phyloP scores from a whole-genome alignment of 2,888 invertebrate species.

The Macaria liturata region DNA sequence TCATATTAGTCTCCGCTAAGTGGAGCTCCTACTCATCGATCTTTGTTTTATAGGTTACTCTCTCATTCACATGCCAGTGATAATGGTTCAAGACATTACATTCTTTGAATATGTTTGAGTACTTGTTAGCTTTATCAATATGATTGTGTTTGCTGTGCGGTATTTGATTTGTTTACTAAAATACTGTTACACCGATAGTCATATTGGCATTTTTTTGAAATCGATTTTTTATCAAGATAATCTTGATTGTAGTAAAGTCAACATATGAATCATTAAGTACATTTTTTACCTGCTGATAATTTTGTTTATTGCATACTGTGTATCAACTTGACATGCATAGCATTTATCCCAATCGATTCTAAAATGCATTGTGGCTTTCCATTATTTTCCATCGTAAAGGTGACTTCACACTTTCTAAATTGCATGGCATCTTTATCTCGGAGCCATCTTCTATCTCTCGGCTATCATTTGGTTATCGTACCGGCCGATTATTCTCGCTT shows the following conservation, averaged over 20 bases:
- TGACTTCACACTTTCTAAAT: slow-evolving; percentile 61
- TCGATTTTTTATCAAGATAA: too few relatives aligned
- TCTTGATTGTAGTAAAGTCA: too few relatives aligned
- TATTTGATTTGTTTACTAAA: too few relatives aligned
- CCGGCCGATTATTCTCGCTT: slow-evolving; percentile 56
- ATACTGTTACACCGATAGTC: too few relatives aligned
- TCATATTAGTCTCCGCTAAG: slow-evolving; percentile 6
- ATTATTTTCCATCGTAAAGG: slow-evolving; percentile 62
- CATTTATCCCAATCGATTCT: too few relatives aligned
- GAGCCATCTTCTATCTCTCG: slow-evolving; percentile 53
- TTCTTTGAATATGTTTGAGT: slow-evolving; percentile 22
- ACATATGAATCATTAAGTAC: too few relatives aligned
- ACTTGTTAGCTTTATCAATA: slow-evolving; percentile 23
- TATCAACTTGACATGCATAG: too few relatives aligned
- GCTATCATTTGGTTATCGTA: slow-evolving; percentile 56
- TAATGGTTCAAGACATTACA: slow-evolving; percentile 50
- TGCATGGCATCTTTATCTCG: slow-evolving; percentile 52
- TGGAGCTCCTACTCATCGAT: slow-evolving; percentile 17
- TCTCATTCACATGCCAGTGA: slow-evolving; percentile 43
- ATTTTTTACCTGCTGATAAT: too few relatives aligned
- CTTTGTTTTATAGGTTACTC: slow-evolving; percentile 16
- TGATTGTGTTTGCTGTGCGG: too few relatives aligned
- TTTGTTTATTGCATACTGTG: too few relatives aligned
- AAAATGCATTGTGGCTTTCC: slow-evolving; percentile 49
- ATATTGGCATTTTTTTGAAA: too few relatives aligned